A percentile compares a stretch with the other conserved stretches of the same genome.
These are phyloP conservation scores for Synergus japonicus DNA, from an alignment of 2,888 invertebrate species.

Conservation along the genomic window DNA sequence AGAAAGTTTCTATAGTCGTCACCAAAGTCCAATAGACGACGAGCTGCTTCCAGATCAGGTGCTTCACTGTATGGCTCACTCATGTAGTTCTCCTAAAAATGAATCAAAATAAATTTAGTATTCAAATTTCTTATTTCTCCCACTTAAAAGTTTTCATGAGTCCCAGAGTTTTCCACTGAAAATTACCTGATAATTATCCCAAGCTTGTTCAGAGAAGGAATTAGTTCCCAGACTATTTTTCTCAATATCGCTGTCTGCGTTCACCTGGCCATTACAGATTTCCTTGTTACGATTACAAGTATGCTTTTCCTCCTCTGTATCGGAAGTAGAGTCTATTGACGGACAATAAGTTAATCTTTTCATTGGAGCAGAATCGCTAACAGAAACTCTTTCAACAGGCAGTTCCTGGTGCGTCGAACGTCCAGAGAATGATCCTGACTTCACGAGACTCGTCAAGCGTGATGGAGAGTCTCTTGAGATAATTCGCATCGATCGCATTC, in stretches of 20 bases:
- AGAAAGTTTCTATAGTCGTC: conserved; percentile 94
- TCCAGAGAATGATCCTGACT: conserved; percentile 87
- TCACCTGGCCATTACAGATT: conserved; percentile 61
- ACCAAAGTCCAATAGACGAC: conserved; percentile 90
- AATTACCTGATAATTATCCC: conserved; percentile 94
- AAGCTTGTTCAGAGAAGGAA: conserved; percentile 93
- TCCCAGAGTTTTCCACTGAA: not conserved
- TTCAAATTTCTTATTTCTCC: not conserved
- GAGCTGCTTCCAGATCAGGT: conserved; percentile 90
- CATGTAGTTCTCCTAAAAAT: conserved; percentile 90
- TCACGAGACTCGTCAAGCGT: conserved; percentile 78
- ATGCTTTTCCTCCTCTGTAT: conserved; percentile 72
- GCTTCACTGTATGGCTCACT: conserved; percentile 94
- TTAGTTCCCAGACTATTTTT: conserved; percentile 80
- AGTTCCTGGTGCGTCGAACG: conserved; percentile 79
- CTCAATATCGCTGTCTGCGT: conserved; percentile 83
- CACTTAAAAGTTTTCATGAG: not conserved
- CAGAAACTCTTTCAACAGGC: conserved; percentile 79
- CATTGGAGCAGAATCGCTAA: conserved; percentile 83
- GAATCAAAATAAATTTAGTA: conserved; percentile 53
- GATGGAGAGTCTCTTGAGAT: conserved; percentile 68
- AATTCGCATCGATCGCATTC: conserved; percentile 59
- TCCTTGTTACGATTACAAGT: conserved; percentile 63
- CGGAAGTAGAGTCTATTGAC: conserved; percentile 76
- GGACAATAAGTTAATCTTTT: conserved; percentile 73